A percentile compares a stretch with the other conserved stretches of the same genome.
Evolutionary conservation across 2,888 invertebrate genomes (phyloP).

Genomic region (Cephus pygmeus): DNA sequence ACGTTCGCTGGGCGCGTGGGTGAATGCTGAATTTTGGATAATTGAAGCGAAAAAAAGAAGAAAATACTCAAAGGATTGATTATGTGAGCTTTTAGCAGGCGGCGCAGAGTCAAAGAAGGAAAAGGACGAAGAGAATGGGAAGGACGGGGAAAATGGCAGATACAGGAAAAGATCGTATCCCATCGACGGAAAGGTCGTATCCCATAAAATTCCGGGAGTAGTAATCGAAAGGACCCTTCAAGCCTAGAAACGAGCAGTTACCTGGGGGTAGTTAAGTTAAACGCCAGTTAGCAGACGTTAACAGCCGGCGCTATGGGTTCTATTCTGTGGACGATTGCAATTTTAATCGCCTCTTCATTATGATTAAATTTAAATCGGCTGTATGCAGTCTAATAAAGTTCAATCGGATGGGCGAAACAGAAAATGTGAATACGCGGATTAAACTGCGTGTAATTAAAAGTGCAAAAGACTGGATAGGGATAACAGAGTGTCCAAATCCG

Average conservation of each 20-base stretch:
- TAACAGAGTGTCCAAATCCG: constrained; percentile 45
- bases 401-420: constrained; percentile 43
- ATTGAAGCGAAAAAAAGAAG: background rate
- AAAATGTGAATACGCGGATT: constrained; percentile 53
- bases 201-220: constrained; percentile 58
- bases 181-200: constrained; percentile 29
- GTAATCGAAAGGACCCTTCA: constrained; percentile 65
- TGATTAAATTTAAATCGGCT: constrained; percentile 63
- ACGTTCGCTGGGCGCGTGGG: background rate
- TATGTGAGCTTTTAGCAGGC: background rate
- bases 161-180: background rate
- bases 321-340: constrained; percentile 59
- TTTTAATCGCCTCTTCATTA: constrained; percentile 65
- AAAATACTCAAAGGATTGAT: background rate
- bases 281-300: constrained; percentile 65
- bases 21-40: background rate
- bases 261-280: constrained; percentile 63
- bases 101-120: background rate
- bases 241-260: constrained; percentile 63
- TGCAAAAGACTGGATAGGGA: constrained; percentile 53
- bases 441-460: constrained; percentile 60
- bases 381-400: constrained; percentile 51
- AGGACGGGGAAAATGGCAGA: background rate
- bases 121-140: background rate
- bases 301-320: constrained; percentile 49